phyloP scores from a whole-genome alignment of 2,888 invertebrate genomes.

The Lymantria monacha region DNA sequence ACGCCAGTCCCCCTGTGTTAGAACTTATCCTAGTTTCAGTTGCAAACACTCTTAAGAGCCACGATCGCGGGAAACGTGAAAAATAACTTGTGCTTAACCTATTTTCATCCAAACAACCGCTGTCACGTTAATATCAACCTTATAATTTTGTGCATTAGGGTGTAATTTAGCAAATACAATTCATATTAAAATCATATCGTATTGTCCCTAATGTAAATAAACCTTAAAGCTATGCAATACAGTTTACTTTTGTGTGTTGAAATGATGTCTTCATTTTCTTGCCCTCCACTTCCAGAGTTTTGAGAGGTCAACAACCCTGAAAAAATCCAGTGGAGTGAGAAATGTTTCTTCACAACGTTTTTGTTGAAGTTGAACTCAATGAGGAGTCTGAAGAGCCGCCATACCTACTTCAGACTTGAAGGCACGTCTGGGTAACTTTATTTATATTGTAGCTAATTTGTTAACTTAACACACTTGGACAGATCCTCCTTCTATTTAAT shows the following conservation, averaged over 20 bases:
- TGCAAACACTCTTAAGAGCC: conserved; percentile 10
- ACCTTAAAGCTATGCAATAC: neutral
- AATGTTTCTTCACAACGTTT: conserved; percentile 11
- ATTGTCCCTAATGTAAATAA: conserved; percentile 8
- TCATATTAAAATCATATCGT: conserved; percentile 6
- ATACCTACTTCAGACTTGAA: neutral
- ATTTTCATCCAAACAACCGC: conserved; percentile 25
- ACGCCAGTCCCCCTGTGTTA: neutral
- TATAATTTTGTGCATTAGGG: neutral
- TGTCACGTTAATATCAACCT: conserved; percentile 3
- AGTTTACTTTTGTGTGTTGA: conserved; percentile 1
- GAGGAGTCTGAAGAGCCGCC: neutral
- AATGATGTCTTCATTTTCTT: conserved; percentile 10
- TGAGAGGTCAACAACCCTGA: conserved; percentile 31
- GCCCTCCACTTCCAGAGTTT: conserved; percentile 21
- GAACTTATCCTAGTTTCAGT: conserved; percentile 14
- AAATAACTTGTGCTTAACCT: conserved; percentile 47
- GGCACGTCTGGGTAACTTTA: too few relatives aligned
- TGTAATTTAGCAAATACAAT: conserved; percentile 1
- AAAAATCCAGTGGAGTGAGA: conserved; percentile 16
- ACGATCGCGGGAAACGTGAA: conserved; percentile 30
- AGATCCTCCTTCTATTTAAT: too few relatives aligned
- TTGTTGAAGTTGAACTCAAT: conserved; percentile 9
- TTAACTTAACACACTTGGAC: too few relatives aligned
- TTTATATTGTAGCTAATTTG: too few relatives aligned